Base-by-base conservation (phyloP, 2,888 invertebrate species). In the Eilema griseolum region DNA sequence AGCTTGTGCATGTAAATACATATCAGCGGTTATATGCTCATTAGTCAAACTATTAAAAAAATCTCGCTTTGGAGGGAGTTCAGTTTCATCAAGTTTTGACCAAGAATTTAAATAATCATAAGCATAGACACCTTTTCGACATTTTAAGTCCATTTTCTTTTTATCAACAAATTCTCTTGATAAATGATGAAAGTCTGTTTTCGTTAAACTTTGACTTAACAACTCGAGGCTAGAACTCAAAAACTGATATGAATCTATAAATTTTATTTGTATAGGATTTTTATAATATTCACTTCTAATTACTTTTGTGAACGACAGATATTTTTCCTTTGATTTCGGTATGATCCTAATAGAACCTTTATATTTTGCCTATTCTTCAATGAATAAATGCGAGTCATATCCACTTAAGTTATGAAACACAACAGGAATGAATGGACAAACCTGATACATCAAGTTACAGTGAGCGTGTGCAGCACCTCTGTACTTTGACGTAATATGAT, bases 41-140 rank as follows among this genome's bases (percentile, higher is more conserved):
- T 41, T 41, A 26, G 46, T 71, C 16, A 80, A 62, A 12, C 24
- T 68, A 28, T 69, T 79, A 65, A 66, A 75, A 64, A 79, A 79
- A 69, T 20, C 31, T 28, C 67, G 60, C 57, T 72, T 72, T 20
- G 62, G 4, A 11, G 81, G 81, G 28, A 81, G 67, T 8, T 24
- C 1, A 14, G 16, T 64, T 26, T 81, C 75, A 11, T 74, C 31
- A 62, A 72, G 76, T 62, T 64, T 68, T 12, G 52, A 11, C 74
- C 72, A 77, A 12, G 26, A 24, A 57, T 59, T 61, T 28, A 82
- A 70, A 64, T 82, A 78, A 14, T 81, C 78, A 46, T 81, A 82
- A 2, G 66, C 66, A 23, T 70, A 70, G 31, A 70, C 66, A 16
- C 70, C 67, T 60, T 67, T 67, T 24, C 14, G 37, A 46, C 14